These are phyloP conservation scores for Cistogaster globosa DNA, from an alignment of 2,888 invertebrate species.

Conservation along the genomic window DNA sequence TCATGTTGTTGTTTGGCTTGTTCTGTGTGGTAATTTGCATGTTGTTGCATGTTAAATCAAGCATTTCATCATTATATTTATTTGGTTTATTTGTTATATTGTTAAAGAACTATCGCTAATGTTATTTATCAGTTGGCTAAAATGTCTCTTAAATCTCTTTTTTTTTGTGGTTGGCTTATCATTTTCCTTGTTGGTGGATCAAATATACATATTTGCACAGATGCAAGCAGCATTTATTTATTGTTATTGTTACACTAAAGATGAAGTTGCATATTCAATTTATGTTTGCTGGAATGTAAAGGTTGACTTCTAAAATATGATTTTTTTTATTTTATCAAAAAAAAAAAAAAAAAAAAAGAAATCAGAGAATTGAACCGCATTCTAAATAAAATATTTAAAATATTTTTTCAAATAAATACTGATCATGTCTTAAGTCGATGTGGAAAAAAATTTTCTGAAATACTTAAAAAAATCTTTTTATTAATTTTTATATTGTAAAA, in stretches of 20 bases:
- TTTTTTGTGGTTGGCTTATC: conserved; percentile 2
- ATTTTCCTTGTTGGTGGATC: background rate
- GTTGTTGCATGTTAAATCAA: conserved; percentile 73
- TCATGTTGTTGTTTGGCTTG: conserved; percentile 53
- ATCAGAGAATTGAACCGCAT: no score
- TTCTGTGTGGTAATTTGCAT: conserved; percentile 72
- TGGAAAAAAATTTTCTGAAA: no score
- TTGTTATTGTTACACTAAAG: conserved; percentile 64
- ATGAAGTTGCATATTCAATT: conserved; percentile 13
- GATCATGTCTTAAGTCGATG: no score
- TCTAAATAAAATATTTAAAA: no score
- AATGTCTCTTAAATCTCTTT: conserved; percentile 68
- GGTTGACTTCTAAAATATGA: conserved; percentile 16
- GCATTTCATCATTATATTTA: conserved; percentile 76
- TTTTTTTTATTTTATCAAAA: background rate
- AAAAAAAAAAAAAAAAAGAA: no score
- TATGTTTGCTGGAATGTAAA: conserved; percentile 13
- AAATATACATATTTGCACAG: conserved; percentile 7
- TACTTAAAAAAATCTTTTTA: no score
- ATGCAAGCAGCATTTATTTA: conserved; percentile 49
- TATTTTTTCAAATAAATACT: no score
- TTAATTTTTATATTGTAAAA: no score
- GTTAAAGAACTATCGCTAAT: background rate
- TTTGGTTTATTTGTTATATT: conserved; percentile 39
- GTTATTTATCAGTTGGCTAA: conserved; percentile 62